Evolutionary conservation across 2,797 vertebrate genomes (phyloP).

Genomic region (Squalus acanthias): DNA sequence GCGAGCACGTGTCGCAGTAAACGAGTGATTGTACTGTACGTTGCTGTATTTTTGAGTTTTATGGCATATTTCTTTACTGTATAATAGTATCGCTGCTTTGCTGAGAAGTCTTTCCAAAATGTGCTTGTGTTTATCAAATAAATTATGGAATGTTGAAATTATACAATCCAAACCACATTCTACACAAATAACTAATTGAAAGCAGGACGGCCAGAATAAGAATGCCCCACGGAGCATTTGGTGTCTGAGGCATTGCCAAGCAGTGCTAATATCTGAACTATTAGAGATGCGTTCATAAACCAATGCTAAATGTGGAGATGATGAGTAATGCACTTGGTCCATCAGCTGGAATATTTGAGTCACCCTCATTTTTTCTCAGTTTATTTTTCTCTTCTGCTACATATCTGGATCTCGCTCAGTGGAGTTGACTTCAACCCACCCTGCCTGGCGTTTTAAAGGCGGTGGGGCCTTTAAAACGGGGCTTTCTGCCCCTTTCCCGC

Average conservation of each 20-base stretch:
- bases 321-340: background rate
- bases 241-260: background rate
- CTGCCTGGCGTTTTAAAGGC: too few relatives aligned
- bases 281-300: background rate
- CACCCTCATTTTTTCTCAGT: background rate
- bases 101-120: background rate
- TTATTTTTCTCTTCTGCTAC: too few relatives aligned
- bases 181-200: background rate
- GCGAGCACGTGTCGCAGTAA: background rate
- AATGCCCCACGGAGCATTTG: background rate
- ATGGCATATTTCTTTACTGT: background rate
- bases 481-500: background rate
- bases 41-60: background rate
- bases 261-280: background rate
- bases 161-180: background rate
- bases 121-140: background rate
- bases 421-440: background rate
- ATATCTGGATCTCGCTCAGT: background rate
- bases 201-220: background rate
- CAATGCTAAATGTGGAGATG: background rate
- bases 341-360: background rate
- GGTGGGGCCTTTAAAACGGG: background rate
- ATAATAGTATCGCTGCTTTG: background rate
- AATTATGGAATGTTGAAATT: background rate
- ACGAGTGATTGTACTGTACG: background rate